phyloP scores from a whole-genome alignment of 2,888 invertebrate genomes.

The Alitta virens region DNA sequence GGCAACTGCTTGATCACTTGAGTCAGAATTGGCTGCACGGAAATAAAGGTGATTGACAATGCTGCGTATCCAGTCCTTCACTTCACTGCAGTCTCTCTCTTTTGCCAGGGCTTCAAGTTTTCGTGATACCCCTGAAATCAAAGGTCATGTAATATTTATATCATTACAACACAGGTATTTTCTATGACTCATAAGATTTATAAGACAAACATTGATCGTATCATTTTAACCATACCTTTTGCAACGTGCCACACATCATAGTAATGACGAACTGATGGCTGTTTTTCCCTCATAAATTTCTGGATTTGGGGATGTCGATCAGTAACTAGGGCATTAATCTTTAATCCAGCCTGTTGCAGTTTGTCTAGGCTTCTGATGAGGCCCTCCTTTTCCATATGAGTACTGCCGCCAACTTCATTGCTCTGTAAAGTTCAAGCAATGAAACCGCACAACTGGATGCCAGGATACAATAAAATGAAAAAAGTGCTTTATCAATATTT shows the following conservation, averaged over 20 bases:
- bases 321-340: background rate
- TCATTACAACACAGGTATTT: too few species aligned
- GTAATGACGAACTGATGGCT: background rate
- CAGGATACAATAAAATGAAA: background rate
- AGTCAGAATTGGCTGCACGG: background rate
- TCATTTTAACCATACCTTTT: background rate
- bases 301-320: background rate
- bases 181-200: too few species aligned
- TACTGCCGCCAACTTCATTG: background rate
- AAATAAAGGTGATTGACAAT: background rate
- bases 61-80: background rate
- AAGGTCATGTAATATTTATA: too few species aligned
- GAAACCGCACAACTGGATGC: background rate
- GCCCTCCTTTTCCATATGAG: background rate
- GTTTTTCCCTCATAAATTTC: background rate
- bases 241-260: background rate
- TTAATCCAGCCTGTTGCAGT: background rate
- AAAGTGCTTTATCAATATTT: background rate
- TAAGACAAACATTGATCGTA: background rate
- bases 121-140: background rate
- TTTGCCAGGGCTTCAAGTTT: background rate
- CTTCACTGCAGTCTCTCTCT: background rate
- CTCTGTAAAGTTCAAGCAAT: background rate
- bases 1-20: background rate
- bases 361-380: background rate